Conservation (phyloP, 2,888 invertebrate species). For the Machimus atricapillus region DNA sequence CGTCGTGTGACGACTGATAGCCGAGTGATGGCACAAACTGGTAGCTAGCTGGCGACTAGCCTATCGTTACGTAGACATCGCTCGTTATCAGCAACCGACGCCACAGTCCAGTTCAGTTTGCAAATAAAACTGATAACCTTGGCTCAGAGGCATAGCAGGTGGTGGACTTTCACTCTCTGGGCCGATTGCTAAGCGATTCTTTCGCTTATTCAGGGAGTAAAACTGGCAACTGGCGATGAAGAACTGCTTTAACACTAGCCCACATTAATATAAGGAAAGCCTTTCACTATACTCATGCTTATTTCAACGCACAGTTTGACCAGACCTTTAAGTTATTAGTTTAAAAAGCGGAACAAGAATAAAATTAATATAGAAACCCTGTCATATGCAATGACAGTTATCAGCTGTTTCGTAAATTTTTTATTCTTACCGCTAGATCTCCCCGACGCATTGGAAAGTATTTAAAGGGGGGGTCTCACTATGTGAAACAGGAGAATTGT, state of each 20-base stretch:
- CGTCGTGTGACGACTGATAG: not conserved
- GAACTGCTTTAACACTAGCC: not conserved
- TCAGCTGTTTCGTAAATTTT: not conserved
- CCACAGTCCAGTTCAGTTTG: not conserved
- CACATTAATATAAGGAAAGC: not conserved
- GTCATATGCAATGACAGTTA: not conserved
- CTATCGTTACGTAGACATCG: not conserved
- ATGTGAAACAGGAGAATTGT: no score
- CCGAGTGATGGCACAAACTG: not conserved
- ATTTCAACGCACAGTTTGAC: not conserved
- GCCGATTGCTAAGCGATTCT: not conserved
- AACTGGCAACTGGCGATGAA: not conserved
- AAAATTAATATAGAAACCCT: not conserved
- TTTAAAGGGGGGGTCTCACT: not conserved
- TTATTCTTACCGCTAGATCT: not conserved
- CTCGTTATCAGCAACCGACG: not conserved
- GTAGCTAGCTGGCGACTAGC: no score
- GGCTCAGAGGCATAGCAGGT: not conserved
- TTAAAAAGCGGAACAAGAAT: not conserved
- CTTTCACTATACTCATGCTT: not conserved
- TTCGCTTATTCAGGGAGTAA: not conserved
- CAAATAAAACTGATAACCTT: not conserved
- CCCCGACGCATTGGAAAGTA: not conserved
- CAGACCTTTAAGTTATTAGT: not conserved
- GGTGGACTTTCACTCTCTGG: not conserved